phyloP scores from a whole-genome alignment of 23 tunicate species.

The Oikopleura dioica region DNA sequence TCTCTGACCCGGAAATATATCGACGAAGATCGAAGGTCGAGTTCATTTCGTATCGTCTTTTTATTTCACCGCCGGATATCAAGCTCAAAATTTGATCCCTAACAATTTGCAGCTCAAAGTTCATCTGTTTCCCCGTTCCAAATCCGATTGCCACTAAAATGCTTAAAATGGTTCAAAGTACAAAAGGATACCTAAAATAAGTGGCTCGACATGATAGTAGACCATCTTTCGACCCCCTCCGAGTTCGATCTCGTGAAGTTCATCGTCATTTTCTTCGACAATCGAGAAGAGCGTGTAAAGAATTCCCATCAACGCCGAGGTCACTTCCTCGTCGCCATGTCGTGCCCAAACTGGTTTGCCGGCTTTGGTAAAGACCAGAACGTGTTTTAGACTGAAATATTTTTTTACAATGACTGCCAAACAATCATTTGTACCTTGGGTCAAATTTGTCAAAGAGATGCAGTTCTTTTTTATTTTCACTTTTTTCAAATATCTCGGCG shows the following conservation, averaged over 20 bases:
- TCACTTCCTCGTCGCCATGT: slow-evolving; percentile 1
- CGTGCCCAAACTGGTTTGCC: slow-evolving; percentile 12
- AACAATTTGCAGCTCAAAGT: not conserved
- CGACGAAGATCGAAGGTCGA: not conserved
- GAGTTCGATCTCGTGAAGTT: slow-evolving; percentile 4
- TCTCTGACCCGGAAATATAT: not conserved
- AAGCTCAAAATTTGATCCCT: not conserved
- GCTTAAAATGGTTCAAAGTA: not conserved
- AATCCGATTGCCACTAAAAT: not conserved
- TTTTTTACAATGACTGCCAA: no score
- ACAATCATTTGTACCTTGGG: no score
- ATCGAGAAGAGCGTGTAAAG: not conserved
- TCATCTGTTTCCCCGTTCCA: not conserved
- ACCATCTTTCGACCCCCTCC: slow-evolving; percentile 8
- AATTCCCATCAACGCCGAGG: slow-evolving; percentile 1
- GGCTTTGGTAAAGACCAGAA: not conserved
- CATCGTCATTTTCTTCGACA: slow-evolving; percentile 10
- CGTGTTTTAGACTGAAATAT: not conserved
- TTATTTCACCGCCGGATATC: slow-evolving; percentile 9
- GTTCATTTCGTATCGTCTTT: not conserved
- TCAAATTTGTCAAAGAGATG: no score
- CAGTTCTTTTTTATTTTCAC: no score
- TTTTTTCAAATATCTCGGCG: no score
- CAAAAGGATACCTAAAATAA: not conserved
- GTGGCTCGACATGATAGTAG: not conserved